Base-by-base conservation (phyloP, 2,113 vertebrate genomes). In the Gambusia affinis region DNA sequence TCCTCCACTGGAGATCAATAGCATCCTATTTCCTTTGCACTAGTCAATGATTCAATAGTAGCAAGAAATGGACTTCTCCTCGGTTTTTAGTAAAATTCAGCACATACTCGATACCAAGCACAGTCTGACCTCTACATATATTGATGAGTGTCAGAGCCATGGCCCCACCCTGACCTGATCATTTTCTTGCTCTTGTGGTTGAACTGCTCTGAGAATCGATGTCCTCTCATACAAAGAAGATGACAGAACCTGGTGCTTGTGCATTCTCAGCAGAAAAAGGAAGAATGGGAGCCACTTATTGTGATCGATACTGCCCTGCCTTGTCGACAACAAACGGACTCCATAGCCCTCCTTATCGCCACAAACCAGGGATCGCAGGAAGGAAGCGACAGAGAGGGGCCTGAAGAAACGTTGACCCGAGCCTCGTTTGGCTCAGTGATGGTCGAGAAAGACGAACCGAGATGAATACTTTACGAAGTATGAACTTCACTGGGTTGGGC, bases 1-100 rank as follows among this genome's bases (percentile, higher is more conserved):
- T 78, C 88, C 73, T 75, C 30, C 63, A 82, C 60, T 10, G 42
- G 30, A 70, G 82, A 92, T 91, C 90, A 87, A 89, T 89, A 72
- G 78, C 75, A 68, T 86, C 77, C 82, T 81, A 80, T 89, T 87
- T 82, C 65, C 87, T 75, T 77, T 76, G 54, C 1, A 27, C 82
- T 76, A 81, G 81, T 88, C 67, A 83, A 81, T 75, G 61, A 75
- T 73, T 80, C 78, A 79, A 72, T 80, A 70, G n/a, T 51, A 51
- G 61, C 3, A 5, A 71, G 60, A 61, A 57, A 64, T 62, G 57
- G 42, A 67, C 57, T 61, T 60, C 14, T 57, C 68, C 39, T 80
- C 27, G 3, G 3, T 81, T 35, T 35, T 63, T 73, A 67, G 4
- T 57, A 42, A 78, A 70, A 74, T 47, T 39, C 33, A 44, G 22